Percentiles rank a stretch among this genome's conserved stretches.
phyloP scores from a whole-genome alignment of 2,113 vertebrate genomes.

The Corythornis cristatus region DNA sequence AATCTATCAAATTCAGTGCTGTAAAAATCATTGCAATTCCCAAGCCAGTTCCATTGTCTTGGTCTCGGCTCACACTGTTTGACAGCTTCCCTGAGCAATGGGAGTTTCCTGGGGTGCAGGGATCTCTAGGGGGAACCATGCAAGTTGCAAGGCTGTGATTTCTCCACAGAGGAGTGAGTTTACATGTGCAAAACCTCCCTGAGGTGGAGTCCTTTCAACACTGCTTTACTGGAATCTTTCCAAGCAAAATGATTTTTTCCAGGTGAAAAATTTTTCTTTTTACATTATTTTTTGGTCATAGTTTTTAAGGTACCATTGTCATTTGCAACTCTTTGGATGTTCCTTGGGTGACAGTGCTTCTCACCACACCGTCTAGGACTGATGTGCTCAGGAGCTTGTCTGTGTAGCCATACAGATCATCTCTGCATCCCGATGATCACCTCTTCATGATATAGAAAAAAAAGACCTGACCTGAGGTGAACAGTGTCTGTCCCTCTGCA shows the following conservation, averaged over 20 bases:
- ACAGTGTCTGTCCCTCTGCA: background rate
- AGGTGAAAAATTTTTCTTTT: background rate
- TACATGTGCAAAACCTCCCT: accelerated
- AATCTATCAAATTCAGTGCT: conserved; percentile 42
- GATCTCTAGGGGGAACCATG: background rate
- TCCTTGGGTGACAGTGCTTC: background rate
- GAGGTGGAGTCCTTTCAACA: background rate
- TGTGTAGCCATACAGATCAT: accelerated
- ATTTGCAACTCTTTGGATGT: background rate
- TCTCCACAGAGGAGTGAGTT: background rate
- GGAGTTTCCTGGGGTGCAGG: background rate
- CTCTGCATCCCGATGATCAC: background rate
- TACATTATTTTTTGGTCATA: no score
- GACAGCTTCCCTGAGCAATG: background rate
- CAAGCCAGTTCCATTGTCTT: conserved; percentile 35
- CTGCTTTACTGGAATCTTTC: background rate
- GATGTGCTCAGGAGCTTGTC: background rate
- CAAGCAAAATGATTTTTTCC: background rate
- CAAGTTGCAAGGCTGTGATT: background rate
- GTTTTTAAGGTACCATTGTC: background rate
- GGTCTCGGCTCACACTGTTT: background rate
- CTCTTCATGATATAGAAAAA: background rate
- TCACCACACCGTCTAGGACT: background rate
- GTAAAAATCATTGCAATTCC: conserved; percentile 43
- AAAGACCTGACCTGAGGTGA: background rate